phyloP scores from a whole-genome alignment of 2,797 vertebrate genomes.

The Xiphorhynchus erythropygius region DNA sequence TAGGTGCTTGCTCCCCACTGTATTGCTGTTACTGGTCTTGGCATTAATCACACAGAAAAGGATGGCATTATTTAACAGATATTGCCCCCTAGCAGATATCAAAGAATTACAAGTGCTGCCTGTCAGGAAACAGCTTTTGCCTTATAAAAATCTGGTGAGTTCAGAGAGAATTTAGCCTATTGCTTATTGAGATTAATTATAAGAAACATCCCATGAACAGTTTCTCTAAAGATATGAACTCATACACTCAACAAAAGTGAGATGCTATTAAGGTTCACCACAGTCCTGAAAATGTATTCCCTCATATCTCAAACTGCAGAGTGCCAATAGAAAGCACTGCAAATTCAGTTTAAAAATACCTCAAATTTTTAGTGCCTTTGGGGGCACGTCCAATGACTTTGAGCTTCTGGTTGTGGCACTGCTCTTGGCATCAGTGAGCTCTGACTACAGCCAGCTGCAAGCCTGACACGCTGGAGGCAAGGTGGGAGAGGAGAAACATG shows the following conservation, averaged over 20 bases:
- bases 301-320: background rate
- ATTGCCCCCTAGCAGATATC: slow-evolving; percentile 69
- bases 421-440: background rate
- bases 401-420: background rate
- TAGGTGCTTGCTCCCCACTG: background rate
- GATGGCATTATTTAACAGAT: slow-evolving; percentile 37
- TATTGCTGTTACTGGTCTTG: background rate
- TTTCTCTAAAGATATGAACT: background rate
- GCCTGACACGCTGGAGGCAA: background rate
- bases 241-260: background rate
- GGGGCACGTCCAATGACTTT: background rate
- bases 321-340: background rate
- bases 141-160: background rate
- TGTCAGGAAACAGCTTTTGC: background rate
- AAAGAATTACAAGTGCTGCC: slow-evolving; percentile 41
- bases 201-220: background rate
- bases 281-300: background rate
- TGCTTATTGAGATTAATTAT: background rate
- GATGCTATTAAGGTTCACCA: background rate
- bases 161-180: background rate
- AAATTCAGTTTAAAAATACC: background rate
- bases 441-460: background rate
- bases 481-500: background rate
- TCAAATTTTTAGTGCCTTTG: background rate
- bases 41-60: background rate